phyloP scores from a whole-genome alignment of 2,113 vertebrate genomes.

The Bujurquina vittata region DNA sequence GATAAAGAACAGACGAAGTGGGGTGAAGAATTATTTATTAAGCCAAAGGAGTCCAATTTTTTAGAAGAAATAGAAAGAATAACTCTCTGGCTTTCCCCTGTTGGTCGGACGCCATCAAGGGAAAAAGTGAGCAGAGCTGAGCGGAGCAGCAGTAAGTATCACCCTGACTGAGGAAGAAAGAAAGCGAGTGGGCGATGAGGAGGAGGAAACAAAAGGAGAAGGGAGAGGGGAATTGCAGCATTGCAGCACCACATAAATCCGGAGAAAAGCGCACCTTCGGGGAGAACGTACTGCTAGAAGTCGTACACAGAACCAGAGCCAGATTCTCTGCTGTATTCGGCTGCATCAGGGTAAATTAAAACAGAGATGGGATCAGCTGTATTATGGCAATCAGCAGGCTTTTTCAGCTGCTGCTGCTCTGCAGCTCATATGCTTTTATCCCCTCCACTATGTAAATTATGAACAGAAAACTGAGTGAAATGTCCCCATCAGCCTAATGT shows the following conservation, averaged over 20 bases:
- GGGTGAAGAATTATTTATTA: constrained; percentile 37
- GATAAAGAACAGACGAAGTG: background rate
- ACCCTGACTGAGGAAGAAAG: constrained; percentile 45
- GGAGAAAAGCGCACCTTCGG: constrained; percentile 22
- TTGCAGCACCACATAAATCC: constrained; percentile 40
- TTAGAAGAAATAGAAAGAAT: background rate
- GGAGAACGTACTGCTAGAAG: constrained; percentile 19
- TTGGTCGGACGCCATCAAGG: constrained; percentile 36
- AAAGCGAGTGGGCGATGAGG: constrained; percentile 50
- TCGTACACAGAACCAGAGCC: background rate
- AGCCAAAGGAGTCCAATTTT: constrained; percentile 20
- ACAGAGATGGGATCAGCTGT: constrained; percentile 18
- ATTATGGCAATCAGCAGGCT: constrained; percentile 15
- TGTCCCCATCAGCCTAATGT: constrained; percentile 56
- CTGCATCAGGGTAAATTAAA: constrained; percentile 10
- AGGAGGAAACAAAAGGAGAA: constrained; percentile 40
- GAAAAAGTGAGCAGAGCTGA: constrained; percentile 21
- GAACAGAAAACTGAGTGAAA: constrained; percentile 47
- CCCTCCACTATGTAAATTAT: constrained; percentile 59
- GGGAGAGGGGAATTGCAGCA: constrained; percentile 32
- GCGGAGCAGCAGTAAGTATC: constrained; percentile 49
- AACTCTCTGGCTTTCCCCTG: constrained; percentile 16
- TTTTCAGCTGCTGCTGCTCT: constrained; percentile 17
- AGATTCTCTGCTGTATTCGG: background rate
- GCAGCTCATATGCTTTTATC: constrained; percentile 36